Base-by-base conservation (phyloP, 2,888 invertebrate genomes). In the Synergus laeviventris region DNA sequence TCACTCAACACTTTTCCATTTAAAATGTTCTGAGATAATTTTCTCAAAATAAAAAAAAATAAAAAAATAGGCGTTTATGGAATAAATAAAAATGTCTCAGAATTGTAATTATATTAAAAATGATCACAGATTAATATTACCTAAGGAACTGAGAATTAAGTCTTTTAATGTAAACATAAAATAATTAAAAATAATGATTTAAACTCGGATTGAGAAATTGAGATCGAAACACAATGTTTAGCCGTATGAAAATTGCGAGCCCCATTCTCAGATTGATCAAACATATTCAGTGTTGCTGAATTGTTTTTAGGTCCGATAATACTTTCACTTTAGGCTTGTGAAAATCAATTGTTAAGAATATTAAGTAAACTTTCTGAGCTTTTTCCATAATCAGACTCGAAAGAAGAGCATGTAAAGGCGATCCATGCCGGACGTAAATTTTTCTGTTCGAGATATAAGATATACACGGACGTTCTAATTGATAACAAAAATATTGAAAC, bases 181-280 rank as follows among this genome's bases (percentile, higher is more conserved):
- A 14, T 18, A 54, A 18, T 18, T 54, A 54, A 18, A 18, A 54
- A 54, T 18, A 54, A 8, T 54, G 18, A 54, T 9, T 18, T 18
- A 54, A 54, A 3, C 9, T 24, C 1, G 5, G 7, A 24, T 14
- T 24, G 5, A 14, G 7, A 59, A 59, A 14, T 24, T 59, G 59
- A 59, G 59, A 59, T 59, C 7, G 14, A 14, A 14, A 24, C 45
- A 8, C 2, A 21, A 9, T 24, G 14, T 45, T 16, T 42, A 39
- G 45, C 21, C 18, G 21, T 21, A 70, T 42, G 16, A 31, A 49
- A 16, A 9, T 24, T 42, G 70, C 31, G 70, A 70, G 31, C 36
- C 66, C 66, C 31, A 70, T 70, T 49, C 70, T 31, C 49, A 70
- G 70, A 49, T 70, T 70, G 70, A 36, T 70, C 70, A 36, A 18